These are phyloP conservation scores for Cinclus mexicanus DNA, from an alignment of 2,113 vertebrate genomes.

Conservation along the genomic window DNA sequence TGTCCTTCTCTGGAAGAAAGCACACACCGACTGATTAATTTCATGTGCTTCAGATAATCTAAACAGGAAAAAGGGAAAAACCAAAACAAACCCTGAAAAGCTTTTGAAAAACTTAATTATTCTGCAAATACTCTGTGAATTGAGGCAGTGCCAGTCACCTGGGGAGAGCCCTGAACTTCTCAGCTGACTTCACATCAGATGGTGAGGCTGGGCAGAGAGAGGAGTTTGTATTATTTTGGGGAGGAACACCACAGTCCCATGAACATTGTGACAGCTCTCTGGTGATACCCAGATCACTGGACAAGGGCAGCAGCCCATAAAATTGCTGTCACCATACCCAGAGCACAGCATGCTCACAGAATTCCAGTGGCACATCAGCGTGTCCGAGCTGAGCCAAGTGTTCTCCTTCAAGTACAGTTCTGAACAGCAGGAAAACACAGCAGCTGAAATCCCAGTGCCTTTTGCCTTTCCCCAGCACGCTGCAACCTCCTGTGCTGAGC, in stretches of 20 bases:
- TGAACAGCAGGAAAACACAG: not conserved
- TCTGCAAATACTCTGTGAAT: not conserved
- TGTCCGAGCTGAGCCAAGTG: not conserved
- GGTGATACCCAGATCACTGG: not conserved
- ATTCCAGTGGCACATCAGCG: accelerated
- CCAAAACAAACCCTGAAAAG: not conserved
- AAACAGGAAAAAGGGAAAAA: not conserved
- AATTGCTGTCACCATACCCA: not conserved
- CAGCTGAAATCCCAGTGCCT: not conserved
- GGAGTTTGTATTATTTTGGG: not conserved
- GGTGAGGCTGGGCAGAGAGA: not conserved
- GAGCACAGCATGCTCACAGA: accelerated
- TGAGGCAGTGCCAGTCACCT: not conserved
- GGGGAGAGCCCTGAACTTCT: not conserved
- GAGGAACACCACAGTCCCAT: not conserved
- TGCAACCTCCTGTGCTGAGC: not conserved
- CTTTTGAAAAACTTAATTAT: not conserved
- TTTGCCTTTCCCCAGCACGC: not conserved
- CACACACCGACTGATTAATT: not conserved
- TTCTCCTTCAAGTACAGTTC: accelerated
- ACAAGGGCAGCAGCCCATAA: not conserved
- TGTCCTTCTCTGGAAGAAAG: not conserved
- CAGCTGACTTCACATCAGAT: not conserved
- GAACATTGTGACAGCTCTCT: accelerated
- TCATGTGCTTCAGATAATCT: not conserved